phyloP scores from a whole-genome alignment of 2,888 invertebrate genomes.

The Electrophaes corylata region DNA sequence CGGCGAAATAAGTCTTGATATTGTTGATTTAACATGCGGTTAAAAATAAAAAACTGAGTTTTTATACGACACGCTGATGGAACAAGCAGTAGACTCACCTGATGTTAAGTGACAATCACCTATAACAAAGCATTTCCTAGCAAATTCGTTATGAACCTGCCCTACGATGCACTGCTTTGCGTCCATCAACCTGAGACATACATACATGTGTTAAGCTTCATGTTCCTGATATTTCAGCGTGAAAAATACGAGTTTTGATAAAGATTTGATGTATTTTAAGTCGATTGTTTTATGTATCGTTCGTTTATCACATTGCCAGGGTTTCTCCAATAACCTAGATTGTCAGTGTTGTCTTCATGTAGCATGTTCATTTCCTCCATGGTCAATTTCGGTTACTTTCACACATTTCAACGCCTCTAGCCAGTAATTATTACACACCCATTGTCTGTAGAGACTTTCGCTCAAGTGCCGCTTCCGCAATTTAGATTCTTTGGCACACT shows the following conservation, averaged over 20 bases:
- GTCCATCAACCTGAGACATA: too few species aligned
- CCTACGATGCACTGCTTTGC: too few species aligned
- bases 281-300: neutral
- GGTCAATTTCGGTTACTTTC: slow-evolving; percentile 63
- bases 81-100: too few species aligned
- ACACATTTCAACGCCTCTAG: slow-evolving; percentile 46
- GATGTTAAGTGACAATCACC: too few species aligned
- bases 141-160: too few species aligned
- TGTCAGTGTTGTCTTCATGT: slow-evolving; percentile 10
- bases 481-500: slow-evolving; percentile 36
- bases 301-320: neutral
- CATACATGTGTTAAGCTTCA: too few species aligned
- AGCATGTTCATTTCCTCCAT: slow-evolving; percentile 29
- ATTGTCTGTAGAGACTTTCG: slow-evolving; percentile 70
- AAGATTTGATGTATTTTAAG: too few species aligned
- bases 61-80: too few species aligned
- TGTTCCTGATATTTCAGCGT: too few species aligned
- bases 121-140: too few species aligned
- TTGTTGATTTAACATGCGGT: neutral
- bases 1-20: neutral
- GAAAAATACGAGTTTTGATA: too few species aligned
- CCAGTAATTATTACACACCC: slow-evolving; percentile 56
- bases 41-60: too few species aligned
- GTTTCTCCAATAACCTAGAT: slow-evolving; percentile 14
- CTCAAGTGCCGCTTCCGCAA: slow-evolving; percentile 53